These are phyloP conservation scores for Iselma pallidipennis DNA, from an alignment of 2,888 invertebrate species.

Conservation along the genomic window DNA sequence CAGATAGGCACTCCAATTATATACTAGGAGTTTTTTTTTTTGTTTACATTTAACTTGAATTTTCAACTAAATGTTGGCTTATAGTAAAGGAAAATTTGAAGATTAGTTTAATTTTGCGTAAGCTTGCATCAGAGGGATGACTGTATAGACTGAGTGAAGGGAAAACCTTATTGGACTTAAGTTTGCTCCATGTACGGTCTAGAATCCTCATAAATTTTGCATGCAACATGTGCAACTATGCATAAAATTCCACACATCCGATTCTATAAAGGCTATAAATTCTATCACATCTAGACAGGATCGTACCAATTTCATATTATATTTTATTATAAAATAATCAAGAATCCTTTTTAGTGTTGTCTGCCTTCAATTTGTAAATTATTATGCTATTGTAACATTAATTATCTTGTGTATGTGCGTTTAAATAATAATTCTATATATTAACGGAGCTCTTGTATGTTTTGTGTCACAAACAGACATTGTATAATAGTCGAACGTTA, in stretches of 20 bases:
- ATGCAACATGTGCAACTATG: slow-evolving; percentile 32
- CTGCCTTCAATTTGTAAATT: slow-evolving; percentile 14
- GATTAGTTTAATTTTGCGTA: too few relatives aligned
- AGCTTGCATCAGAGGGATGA: too few relatives aligned
- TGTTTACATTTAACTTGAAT: too few relatives aligned
- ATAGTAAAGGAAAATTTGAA: too few relatives aligned
- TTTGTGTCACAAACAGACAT: slow-evolving; percentile 28
- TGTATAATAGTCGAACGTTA: slow-evolving; percentile 15
- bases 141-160: too few relatives aligned
- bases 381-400: slow-evolving; percentile 20
- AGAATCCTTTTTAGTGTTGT: too few relatives aligned
- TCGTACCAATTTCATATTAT: background rate
- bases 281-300: slow-evolving; percentile 13
- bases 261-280: slow-evolving; percentile 29
- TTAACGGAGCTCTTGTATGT: slow-evolving; percentile 18
- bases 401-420: slow-evolving; percentile 19
- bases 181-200: background rate
- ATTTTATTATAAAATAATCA: slow-evolving; percentile 13
- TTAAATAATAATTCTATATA: slow-evolving; percentile 20
- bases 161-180: too few relatives aligned
- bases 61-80: too few relatives aligned
- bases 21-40: too few relatives aligned
- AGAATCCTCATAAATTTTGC: slow-evolving; percentile 15
- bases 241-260: slow-evolving; percentile 26
- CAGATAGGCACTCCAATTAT: too few relatives aligned